Percentiles rank a stretch among this genome's conserved stretches.
These are phyloP conservation scores for Porites cylindrica DNA, from an alignment of 92 coral and sea anemone genomes.

Conservation along the genomic window DNA sequence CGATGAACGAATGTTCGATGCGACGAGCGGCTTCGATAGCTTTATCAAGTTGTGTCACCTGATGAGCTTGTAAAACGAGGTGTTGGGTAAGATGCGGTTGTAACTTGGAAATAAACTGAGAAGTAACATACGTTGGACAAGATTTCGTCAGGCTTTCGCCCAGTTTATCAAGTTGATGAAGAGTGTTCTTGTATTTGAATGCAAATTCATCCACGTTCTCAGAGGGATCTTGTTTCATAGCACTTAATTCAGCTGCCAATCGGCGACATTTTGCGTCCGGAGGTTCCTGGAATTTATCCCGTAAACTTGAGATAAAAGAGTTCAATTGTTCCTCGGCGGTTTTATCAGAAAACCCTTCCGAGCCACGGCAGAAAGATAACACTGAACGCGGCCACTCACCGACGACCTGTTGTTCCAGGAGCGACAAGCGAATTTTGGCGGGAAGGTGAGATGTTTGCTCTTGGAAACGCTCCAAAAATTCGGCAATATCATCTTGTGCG, in stretches of 20 bases:
- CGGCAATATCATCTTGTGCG: too few species aligned
- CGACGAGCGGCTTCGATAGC: conserved; percentile 53
- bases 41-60: conserved; percentile 60
- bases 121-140: conserved; percentile 36
- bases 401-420: too few species aligned
- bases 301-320: too few species aligned
- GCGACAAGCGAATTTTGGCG: too few species aligned
- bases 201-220: conserved; percentile 65
- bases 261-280: too few species aligned
- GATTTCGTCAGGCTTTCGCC: conserved; percentile 21
- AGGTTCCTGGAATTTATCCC: too few species aligned
- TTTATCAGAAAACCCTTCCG: too few species aligned
- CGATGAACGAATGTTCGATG: conserved; percentile 19
- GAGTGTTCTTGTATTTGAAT: conserved; percentile 61
- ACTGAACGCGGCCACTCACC: too few species aligned
- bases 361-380: too few species aligned
- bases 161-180: conserved; percentile 65
- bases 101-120: conserved; percentile 72
- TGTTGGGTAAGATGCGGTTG: conserved; percentile 62
- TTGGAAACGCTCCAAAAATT: too few species aligned
- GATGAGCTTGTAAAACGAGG: conserved; percentile 56
- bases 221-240: conserved; percentile 49
- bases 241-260: conserved; percentile 37
- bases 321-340: too few species aligned
- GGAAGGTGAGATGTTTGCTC: too few species aligned